Conservation (phyloP, 2,888 invertebrate genomes). For the Philopedon plagiatum region DNA sequence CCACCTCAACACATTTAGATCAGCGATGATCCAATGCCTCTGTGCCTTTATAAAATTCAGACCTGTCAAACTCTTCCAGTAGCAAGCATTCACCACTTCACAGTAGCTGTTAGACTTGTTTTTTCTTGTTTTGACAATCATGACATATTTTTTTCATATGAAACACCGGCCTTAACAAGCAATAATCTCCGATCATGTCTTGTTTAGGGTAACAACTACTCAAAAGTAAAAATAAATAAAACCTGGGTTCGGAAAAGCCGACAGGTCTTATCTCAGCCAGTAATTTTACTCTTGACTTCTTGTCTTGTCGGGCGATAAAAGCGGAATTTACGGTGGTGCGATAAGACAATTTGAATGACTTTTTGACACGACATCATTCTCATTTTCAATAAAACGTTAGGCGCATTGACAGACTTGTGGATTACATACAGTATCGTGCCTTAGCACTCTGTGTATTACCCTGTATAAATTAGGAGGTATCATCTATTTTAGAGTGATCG, state of each 20-base stretch:
- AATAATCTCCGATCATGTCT: constrained; percentile 10
- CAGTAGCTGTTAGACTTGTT: too few species aligned
- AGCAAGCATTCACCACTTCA: too few species aligned
- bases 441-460: too few species aligned
- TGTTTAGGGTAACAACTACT: constrained; percentile 33
- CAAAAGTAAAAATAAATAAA: constrained; percentile 40
- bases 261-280: constrained; percentile 26
- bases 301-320: constrained; percentile 39
- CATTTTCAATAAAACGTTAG: background rate
- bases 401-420: too few species aligned
- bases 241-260: constrained; percentile 22
- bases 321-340: constrained; percentile 18
- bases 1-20: too few species aligned
- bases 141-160: background rate
- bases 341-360: constrained; percentile 21
- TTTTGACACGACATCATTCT: constrained; percentile 26
- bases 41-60: too few species aligned
- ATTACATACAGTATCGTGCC: background rate
- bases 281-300: constrained; percentile 42
- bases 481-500: too few species aligned
- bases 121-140: too few species aligned
- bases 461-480: too few species aligned
- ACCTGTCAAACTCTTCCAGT: too few species aligned
- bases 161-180: background rate
- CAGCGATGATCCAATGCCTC: too few species aligned